phyloP scores from a whole-genome alignment of 2,113 vertebrate species.

The Hoplias malabaricus region DNA sequence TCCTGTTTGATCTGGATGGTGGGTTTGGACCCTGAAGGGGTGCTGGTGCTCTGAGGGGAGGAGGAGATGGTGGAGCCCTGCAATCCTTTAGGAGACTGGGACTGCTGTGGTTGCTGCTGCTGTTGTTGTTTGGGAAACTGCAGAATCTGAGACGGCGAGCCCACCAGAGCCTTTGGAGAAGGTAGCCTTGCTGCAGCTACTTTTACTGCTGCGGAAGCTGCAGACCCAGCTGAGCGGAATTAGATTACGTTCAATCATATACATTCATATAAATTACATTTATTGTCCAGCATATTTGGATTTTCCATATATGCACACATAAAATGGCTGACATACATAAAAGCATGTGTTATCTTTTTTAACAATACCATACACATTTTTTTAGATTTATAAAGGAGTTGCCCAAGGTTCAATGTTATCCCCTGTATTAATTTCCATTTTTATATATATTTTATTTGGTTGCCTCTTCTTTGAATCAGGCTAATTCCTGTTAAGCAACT shows the following conservation, averaged over 20 bases:
- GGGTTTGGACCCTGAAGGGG: slow-evolving; percentile 83
- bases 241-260: not conserved
- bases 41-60: slow-evolving; percentile 71
- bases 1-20: slow-evolving; percentile 99
- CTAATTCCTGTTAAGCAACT: no score
- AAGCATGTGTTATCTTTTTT: no score
- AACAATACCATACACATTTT: no score
- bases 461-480: no score
- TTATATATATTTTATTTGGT: no score
- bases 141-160: slow-evolving; percentile 88
- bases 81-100: slow-evolving; percentile 76
- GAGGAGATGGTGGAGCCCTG: slow-evolving; percentile 69
- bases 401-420: no score
- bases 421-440: no score
- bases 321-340: no score
- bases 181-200: slow-evolving; percentile 87
- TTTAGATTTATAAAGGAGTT: no score
- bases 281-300: no score
- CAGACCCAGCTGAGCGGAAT: slow-evolving; percentile 24
- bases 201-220: slow-evolving; percentile 88
- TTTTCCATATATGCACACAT: not conserved
- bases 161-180: slow-evolving; percentile 89
- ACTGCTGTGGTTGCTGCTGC: slow-evolving; percentile 56
- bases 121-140: slow-evolving; percentile 93
- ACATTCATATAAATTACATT: not conserved